Base-by-base conservation (phyloP, 2,797 vertebrate species). In the Rhynchonycteris naso region DNA sequence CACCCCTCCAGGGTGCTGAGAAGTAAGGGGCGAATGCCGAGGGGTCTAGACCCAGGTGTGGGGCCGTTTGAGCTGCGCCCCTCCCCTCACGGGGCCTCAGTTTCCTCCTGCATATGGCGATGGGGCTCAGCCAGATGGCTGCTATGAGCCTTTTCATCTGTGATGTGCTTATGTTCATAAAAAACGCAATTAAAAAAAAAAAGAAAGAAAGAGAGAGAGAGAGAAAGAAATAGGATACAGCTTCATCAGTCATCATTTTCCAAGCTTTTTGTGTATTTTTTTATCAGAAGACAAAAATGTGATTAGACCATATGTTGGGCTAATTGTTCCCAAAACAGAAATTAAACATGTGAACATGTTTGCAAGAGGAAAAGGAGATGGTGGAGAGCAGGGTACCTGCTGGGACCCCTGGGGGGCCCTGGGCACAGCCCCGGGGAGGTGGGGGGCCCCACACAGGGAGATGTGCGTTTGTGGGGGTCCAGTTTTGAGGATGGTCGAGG, bases 321-420 rank as follows among this genome's bases (percentile, higher is more conserved):
- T 96, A 97, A 97, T 97, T 90, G 89, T 72, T 97, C 94, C 95
- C 92, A 38, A 97, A 96, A 96, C 89, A 95, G 52, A 84, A 83
- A 28, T 90, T 69, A 93, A 96, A 95, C 74, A 96, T 95, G 84
- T 91, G 54, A 95, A 84, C 93, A 52, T 69, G 21, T 56, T 95
- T 95, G 85, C 71, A 90, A 96, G 95, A 91, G 13, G 28, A 56
- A 7, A 94, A 82, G 71, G 90, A 93, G 75, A 38, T 2, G 35
- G 47, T 38, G 35, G 79, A 80, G 8, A 18, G 68, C n/a, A 4
- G 33, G 74, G 11, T 21, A 28, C 14, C 78, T 66, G 30, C 68
- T 11, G 8, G 24, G 5, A 7, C n/a, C 5, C 7, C n/a, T 1
- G n/a, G 21, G 61, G 30, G 56, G 18, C 18, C 26, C 1, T 1